These are phyloP conservation scores for Coptodon bakossiorum DNA, from an alignment of 2,113 vertebrate species.

Conservation along the genomic window DNA sequence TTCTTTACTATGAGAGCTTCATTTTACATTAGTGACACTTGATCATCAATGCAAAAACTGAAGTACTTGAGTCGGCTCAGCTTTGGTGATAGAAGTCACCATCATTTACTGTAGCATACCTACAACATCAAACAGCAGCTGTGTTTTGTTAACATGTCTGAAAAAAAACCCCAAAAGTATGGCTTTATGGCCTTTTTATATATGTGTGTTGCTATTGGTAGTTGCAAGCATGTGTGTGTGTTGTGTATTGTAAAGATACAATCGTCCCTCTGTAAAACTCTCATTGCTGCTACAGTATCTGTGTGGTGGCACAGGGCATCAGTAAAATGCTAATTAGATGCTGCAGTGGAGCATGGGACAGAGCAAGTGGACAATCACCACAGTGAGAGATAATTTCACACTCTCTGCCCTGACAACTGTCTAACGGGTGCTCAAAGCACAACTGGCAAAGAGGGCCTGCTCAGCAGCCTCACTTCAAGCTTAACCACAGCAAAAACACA, in stretches of 20 bases:
- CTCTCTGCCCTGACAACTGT: conserved; percentile 48
- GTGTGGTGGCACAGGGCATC: conserved; percentile 1
- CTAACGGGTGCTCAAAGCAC: conserved; percentile 36
- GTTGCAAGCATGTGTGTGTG: background rate
- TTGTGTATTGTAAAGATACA: background rate
- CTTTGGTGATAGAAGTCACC: background rate
- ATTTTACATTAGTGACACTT: background rate
- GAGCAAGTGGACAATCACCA: conserved; percentile 40
- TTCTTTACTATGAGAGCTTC: background rate
- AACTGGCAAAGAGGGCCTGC: conserved; percentile 13
- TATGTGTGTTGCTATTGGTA: background rate
- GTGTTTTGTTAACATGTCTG: background rate
- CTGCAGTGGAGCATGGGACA: conserved; percentile 37
- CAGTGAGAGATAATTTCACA: conserved; percentile 64
- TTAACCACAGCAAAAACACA: background rate
- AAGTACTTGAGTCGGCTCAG: background rate
- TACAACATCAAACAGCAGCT: background rate
- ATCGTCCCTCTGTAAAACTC: background rate
- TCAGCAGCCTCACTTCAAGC: conserved; percentile 22
- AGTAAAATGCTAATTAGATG: conserved; percentile 50
- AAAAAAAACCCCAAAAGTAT: background rate
- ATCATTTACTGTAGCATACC: background rate
- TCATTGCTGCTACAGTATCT: background rate
- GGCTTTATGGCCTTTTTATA: background rate
- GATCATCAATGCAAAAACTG: background rate